Conservation (phyloP, 2,113 vertebrate species). For the Nesospiza acunhae region DNA sequence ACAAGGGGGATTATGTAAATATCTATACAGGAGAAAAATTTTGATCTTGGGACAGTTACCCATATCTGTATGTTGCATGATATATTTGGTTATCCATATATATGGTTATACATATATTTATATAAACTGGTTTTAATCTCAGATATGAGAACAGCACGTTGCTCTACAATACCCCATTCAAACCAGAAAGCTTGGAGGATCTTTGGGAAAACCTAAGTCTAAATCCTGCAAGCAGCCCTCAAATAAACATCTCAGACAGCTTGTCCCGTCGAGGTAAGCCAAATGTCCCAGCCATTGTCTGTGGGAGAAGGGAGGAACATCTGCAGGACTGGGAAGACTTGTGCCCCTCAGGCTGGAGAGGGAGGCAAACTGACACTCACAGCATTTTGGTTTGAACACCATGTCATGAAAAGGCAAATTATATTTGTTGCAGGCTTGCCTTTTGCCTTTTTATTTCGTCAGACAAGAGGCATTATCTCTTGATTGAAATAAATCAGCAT, state of each 20-base stretch:
- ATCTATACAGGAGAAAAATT: not conserved
- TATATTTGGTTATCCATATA: not conserved
- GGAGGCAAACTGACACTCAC: not conserved
- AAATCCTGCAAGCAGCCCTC: constrained; percentile 78
- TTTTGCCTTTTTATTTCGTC: constrained; percentile 27
- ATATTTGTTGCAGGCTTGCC: constrained; percentile 26
- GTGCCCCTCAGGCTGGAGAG: not conserved
- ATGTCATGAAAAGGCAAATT: not conserved
- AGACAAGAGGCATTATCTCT: not conserved
- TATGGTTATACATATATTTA: not conserved
- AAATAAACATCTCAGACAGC: constrained; percentile 76
- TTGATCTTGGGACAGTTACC: not conserved
- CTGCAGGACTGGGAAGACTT: not conserved
- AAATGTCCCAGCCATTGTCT: not conserved
- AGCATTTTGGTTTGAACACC: not conserved
- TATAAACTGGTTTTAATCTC: not conserved
- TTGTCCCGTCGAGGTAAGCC: constrained; percentile 85
- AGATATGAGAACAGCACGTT: constrained; percentile 77
- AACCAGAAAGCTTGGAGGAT: constrained; percentile 84
- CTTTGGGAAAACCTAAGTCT: constrained; percentile 89
- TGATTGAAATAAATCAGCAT: constrained; percentile 5
- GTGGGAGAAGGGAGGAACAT: not conserved
- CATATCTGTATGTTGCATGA: not conserved
- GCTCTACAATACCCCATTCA: constrained; percentile 74
- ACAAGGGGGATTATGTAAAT: not conserved